These are phyloP conservation scores for Pionites leucogaster DNA, from an alignment of 2,113 vertebrate species.

Conservation along the genomic window DNA sequence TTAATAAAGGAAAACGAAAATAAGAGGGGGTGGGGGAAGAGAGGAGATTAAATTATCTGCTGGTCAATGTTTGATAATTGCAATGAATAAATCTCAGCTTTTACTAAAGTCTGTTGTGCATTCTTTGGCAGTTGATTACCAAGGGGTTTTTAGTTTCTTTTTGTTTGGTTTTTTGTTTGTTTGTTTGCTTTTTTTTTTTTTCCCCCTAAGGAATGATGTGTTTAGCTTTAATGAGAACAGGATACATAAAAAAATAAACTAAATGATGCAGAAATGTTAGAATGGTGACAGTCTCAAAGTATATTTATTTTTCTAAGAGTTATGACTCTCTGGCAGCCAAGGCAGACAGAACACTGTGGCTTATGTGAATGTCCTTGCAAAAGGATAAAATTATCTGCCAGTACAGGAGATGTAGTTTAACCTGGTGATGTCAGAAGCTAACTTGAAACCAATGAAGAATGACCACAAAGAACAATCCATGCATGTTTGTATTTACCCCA, in stretches of 20 bases:
- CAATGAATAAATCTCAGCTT: slow-evolving; percentile 40
- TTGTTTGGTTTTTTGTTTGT: neutral
- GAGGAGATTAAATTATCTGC: slow-evolving; percentile 14
- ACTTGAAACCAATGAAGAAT: slow-evolving; percentile 16
- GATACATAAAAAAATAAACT: neutral
- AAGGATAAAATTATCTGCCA: slow-evolving; percentile 50
- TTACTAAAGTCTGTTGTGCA: slow-evolving; percentile 3
- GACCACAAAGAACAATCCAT: neutral
- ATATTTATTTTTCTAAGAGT: neutral
- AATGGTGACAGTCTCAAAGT: neutral
- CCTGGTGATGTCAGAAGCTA: slow-evolving; percentile 35
- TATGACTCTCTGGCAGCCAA: neutral
- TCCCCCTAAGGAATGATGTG: neutral
- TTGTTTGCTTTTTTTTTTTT: neutral
- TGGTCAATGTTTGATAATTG: slow-evolving; percentile 18
- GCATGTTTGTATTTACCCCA: slow-evolving; percentile 28
- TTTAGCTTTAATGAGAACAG: neutral
- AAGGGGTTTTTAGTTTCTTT: neutral
- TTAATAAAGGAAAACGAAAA: slow-evolving; percentile 22
- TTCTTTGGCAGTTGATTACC: slow-evolving; percentile 30
- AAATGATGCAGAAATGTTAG: neutral
- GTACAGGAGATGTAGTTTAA: slow-evolving; percentile 33
- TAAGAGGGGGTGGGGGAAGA: neutral
- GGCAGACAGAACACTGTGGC: neutral
- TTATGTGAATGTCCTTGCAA: slow-evolving; percentile 51